Evolutionary conservation across 2,888 invertebrate genomes (phyloP), one percentile per base, ranked within the genome.

Genomic region (Sicus ferrugineus): DNA sequence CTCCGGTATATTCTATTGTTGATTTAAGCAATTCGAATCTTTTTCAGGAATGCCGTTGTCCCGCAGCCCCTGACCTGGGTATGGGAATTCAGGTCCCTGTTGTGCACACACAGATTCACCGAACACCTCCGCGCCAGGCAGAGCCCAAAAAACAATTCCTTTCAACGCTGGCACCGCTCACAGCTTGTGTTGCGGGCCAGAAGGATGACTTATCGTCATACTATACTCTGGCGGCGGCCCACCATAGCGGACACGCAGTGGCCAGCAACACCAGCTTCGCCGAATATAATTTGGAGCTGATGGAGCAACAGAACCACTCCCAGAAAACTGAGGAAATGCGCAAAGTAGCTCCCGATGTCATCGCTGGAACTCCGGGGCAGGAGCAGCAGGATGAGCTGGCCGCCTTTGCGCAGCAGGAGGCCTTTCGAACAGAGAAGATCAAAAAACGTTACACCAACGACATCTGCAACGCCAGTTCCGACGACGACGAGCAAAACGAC

Each of bases 401-500:
- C 0, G 91, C 92, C 62, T 95, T 96, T 79, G 95, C 94, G 0
- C 91, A 94, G 75, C 94, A 94, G 72, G 92, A 94, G 74, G 93
- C 93, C 0, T 90, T 91, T 3, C 88, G 95, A 50, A 94, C 93
- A 4, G 95, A 95, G 79, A 87, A 94, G 73, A 88, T 95, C 19
- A 90, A 93, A 76, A 92, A 93, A 80, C 90, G 94, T 68, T 89
- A 88, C 81, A 87, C 88, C 50, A 89, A 88, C 74, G 89, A 90
- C 75, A 74, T 76, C 63, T 80, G 81, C 56, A 71, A 30, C 64
- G 80, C 77, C 38, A 84, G 81, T 75, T 84, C 84, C 48, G 85
- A 89, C 70, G 85, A 90, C 70, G 92, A 93, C 70, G 94, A 94
- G 75, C 93, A 94, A 76, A 94, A 95, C 76, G 95, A 95, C 80